Conservation (phyloP, 1,140 invertebrate genomes). For the Andricus grossulariae region DNA sequence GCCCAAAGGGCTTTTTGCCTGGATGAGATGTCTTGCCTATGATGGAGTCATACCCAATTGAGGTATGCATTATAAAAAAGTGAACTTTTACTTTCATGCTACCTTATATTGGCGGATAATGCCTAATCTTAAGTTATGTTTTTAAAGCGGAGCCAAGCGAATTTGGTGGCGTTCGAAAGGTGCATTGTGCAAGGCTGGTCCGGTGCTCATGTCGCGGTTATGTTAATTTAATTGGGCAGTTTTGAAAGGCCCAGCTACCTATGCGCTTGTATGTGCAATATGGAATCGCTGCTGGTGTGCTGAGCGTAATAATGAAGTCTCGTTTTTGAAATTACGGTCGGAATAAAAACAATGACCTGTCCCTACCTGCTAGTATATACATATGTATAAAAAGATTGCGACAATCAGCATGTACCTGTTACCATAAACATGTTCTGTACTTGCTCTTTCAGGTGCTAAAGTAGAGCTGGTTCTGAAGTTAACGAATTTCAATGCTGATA, state of each 20-base stretch:
- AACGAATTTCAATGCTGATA: too few species aligned
- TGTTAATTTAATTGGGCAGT: conserved; percentile 28
- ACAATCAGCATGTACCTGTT: background rate
- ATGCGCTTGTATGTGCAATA: background rate
- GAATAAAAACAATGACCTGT: conserved; percentile 7
- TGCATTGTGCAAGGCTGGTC: conserved; percentile 21
- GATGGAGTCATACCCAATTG: background rate
- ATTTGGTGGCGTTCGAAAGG: conserved; percentile 9
- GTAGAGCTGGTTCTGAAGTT: background rate
- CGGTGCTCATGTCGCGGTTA: conserved; percentile 12
- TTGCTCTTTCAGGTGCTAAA: background rate
- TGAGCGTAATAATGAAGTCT: conserved; percentile 2
- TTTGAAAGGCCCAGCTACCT: conserved; percentile 17
- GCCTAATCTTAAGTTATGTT: conserved; percentile 19
- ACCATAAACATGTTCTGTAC: background rate
- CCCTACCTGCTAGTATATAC: background rate
- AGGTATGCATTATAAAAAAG: background rate
- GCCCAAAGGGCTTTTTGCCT: background rate
- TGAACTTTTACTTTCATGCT: conserved; percentile 17
- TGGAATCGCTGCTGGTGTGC: background rate
- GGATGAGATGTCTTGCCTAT: background rate
- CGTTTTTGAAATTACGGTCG: background rate
- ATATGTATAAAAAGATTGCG: conserved; percentile 1
- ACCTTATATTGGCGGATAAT: conserved; percentile 24
- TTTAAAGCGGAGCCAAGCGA: background rate